phyloP scores from a whole-genome alignment of 2,888 invertebrate genomes.

The Parnassius apollo region DNA sequence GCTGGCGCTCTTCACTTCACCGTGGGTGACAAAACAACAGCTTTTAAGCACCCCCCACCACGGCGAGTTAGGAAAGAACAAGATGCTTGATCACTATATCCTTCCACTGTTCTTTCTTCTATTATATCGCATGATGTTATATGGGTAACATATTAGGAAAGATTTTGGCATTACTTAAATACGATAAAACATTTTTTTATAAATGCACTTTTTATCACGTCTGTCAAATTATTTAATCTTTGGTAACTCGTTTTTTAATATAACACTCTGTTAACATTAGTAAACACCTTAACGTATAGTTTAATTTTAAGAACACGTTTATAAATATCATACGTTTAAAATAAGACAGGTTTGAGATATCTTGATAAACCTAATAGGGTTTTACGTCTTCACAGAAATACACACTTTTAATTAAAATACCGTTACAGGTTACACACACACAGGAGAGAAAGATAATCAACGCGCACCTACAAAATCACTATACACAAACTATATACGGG shows the following conservation, averaged over 20 bases:
- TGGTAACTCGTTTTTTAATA: constrained; percentile 6
- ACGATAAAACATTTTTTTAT: too few species aligned
- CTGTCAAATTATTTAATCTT: constrained; percentile 11
- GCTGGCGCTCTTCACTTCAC: too few species aligned
- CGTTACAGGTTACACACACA: constrained; percentile 4
- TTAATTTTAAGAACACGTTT: constrained; percentile 23
- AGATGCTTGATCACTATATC: too few species aligned
- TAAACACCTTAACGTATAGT: constrained; percentile 24
- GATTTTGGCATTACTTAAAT: too few species aligned
- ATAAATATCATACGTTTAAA: constrained; percentile 24
- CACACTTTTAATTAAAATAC: constrained; percentile 10
- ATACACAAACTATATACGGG: too few species aligned
- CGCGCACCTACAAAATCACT: neutral
- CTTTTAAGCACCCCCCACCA: too few species aligned
- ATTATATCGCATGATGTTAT: too few species aligned
- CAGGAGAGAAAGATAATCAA: neutral
- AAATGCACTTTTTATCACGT: neutral
- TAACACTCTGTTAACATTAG: constrained; percentile 12
- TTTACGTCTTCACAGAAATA: constrained; percentile 20
- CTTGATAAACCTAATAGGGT: constrained; percentile 15
- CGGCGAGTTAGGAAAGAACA: too few species aligned
- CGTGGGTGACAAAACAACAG: too few species aligned
- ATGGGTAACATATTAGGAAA: too few species aligned
- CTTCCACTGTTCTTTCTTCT: too few species aligned
- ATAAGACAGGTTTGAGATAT: constrained; percentile 19